Conservation (phyloP, 2,888 invertebrate species). For the Pseudanteris insignis region DNA sequence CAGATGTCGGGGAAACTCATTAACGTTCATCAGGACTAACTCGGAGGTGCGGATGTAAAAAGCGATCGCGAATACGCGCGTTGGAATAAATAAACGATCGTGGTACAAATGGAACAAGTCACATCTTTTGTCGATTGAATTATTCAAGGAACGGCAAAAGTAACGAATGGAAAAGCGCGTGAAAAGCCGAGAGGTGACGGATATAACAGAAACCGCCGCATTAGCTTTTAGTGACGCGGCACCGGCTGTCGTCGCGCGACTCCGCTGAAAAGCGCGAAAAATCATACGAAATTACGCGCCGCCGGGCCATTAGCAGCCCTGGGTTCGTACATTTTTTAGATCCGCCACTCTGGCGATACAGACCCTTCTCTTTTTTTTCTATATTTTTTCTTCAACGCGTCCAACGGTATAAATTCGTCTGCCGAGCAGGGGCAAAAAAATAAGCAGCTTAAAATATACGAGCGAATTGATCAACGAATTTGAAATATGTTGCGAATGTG, state of each 20-base stretch:
- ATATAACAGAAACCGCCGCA: constrained; percentile 28
- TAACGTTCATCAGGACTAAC: background rate
- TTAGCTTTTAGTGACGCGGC: constrained; percentile 42
- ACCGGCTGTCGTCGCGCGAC: constrained; percentile 25
- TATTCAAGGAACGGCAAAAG: constrained; percentile 27
- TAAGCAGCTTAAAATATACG: no score
- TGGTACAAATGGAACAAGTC: constrained; percentile 14
- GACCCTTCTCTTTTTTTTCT: background rate
- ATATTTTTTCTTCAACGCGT: no score
- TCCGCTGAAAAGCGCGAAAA: constrained; percentile 48
- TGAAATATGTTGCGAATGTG: no score
- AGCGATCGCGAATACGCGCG: constrained; percentile 3
- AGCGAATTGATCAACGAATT: no score
- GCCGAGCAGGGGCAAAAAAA: no score
- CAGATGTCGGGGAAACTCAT: no score
- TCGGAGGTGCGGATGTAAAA: no score
- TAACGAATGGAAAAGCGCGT: constrained; percentile 14
- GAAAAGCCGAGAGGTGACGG: constrained; percentile 39
- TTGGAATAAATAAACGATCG: constrained; percentile 20
- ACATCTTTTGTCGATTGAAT: constrained; percentile 41
- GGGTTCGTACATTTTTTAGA: constrained; percentile 50
- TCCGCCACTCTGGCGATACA: background rate
- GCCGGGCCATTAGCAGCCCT: constrained; percentile 50
- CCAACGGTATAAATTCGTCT: background rate
- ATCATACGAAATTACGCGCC: constrained; percentile 54